Conservation (phyloP, 2,113 vertebrate genomes). For the Neomonachus schauinslandi region DNA sequence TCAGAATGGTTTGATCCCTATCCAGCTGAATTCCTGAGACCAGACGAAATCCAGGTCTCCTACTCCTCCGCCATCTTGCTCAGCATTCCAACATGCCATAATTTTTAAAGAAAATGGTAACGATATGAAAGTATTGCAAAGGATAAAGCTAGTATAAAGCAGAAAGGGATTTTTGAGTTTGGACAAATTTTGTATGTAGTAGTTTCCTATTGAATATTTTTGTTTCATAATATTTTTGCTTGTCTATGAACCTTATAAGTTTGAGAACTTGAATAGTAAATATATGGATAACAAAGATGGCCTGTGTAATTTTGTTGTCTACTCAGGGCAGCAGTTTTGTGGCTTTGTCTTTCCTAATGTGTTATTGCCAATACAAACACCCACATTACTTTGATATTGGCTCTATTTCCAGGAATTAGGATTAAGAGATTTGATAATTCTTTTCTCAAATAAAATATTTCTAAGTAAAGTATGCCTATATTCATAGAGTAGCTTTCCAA, state of each 20-base stretch:
- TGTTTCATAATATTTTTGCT: not conserved
- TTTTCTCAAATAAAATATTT: constrained; percentile 5
- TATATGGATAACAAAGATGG: not conserved
- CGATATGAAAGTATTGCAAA: not conserved
- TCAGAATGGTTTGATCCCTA: too few species aligned
- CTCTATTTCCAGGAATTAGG: not conserved
- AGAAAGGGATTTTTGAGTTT: not conserved
- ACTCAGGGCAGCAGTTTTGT: not conserved
- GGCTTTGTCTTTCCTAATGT: not conserved
- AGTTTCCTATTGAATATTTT: not conserved
- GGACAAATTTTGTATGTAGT: not conserved
- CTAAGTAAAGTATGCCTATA: not conserved
- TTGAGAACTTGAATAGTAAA: constrained; percentile 8
- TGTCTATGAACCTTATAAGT: not conserved
- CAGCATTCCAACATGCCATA: not conserved
- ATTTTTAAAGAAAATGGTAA: constrained; percentile 48
- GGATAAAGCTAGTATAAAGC: not conserved
- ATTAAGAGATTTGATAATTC: not conserved
- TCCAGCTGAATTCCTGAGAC: too few species aligned
- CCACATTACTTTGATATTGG: not conserved
- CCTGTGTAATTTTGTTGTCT: not conserved
- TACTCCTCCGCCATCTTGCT: too few species aligned
- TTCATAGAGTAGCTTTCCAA: not conserved
- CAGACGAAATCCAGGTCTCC: too few species aligned
- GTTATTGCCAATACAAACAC: not conserved